phyloP scores from a whole-genome alignment of 2,113 vertebrate species.

The Rhegmatorhina hoffmannsi region DNA sequence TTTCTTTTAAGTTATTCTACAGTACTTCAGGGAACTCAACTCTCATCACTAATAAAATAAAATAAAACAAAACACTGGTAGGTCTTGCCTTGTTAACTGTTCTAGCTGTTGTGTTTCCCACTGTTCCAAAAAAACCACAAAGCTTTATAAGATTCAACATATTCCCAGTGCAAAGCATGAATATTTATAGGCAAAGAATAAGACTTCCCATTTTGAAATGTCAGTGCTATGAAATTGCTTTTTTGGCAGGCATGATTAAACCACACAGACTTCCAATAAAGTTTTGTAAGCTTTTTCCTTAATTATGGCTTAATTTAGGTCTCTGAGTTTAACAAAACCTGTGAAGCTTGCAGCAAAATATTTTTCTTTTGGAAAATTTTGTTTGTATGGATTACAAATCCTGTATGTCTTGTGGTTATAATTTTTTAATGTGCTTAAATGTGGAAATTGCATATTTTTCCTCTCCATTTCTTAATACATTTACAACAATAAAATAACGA shows the following conservation, averaged over 20 bases:
- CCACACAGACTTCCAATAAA: slow-evolving; percentile 12
- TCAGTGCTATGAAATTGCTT: slow-evolving; percentile 18
- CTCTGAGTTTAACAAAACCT: background rate
- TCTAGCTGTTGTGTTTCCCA: slow-evolving; percentile 6
- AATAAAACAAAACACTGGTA: slow-evolving; percentile 1
- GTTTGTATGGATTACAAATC: slow-evolving; percentile 3
- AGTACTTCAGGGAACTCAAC: background rate
- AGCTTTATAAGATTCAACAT: slow-evolving; percentile 3
- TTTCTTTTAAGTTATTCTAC: slow-evolving; percentile 7
- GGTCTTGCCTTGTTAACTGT: slow-evolving; percentile 9
- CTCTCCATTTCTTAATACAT: background rate
- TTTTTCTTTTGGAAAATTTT: background rate
- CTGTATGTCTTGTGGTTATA: background rate
- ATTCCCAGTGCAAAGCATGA: slow-evolving; percentile 24
- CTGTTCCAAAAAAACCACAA: background rate
- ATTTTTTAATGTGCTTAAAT: background rate
- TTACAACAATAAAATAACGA: background rate
- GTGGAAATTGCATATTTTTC: background rate
- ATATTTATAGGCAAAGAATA: slow-evolving; percentile 40
- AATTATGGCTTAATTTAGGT: slow-evolving; percentile 31
- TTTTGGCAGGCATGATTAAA: background rate
- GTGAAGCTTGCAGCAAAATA: slow-evolving; percentile 10
- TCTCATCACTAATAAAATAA: slow-evolving; percentile 28
- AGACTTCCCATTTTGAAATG: slow-evolving; percentile 30
- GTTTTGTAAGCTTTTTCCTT: slow-evolving; percentile 45